phyloP scores from a whole-genome alignment of 2,113 vertebrate genomes.

The Furnarius figulus region DNA sequence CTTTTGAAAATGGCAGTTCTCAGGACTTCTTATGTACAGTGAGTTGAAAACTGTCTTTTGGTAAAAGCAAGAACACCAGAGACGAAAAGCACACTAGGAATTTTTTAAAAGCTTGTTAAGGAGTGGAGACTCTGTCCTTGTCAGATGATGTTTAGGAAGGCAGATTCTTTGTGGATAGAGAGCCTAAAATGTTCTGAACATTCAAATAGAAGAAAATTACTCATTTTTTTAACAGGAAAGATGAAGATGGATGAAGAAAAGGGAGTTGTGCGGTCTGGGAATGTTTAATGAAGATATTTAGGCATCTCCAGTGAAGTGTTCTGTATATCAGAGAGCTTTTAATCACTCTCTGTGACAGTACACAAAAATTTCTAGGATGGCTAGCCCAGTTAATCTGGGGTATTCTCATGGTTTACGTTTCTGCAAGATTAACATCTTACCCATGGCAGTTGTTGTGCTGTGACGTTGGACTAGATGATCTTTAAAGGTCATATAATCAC shows the following conservation, averaged over 20 bases:
- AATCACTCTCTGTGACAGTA: not conserved
- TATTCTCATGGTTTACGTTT: not conserved
- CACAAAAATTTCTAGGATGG: not conserved
- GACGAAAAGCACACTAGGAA: not conserved
- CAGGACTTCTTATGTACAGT: not conserved
- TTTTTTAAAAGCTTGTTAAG: not conserved
- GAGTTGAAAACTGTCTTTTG: not conserved
- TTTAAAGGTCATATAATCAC: not conserved
- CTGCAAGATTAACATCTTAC: not conserved
- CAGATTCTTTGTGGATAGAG: not conserved
- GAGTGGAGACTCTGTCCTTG: not conserved
- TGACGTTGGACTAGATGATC: not conserved
- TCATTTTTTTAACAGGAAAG: not conserved
- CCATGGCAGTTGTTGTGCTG: not conserved
- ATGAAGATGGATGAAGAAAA: not conserved
- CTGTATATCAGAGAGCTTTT: not conserved
- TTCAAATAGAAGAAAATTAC: not conserved
- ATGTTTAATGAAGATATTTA: not conserved
- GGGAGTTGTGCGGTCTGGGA: not conserved
- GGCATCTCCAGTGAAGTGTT: not conserved
- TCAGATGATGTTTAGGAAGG: not conserved
- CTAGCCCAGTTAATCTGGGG: not conserved
- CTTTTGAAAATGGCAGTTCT: not conserved
- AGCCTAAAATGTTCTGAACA: not conserved
- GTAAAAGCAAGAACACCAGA: not conserved